Evolutionary conservation across 2,113 vertebrate genomes (phyloP).

Genomic region (Pelusios castaneus): DNA sequence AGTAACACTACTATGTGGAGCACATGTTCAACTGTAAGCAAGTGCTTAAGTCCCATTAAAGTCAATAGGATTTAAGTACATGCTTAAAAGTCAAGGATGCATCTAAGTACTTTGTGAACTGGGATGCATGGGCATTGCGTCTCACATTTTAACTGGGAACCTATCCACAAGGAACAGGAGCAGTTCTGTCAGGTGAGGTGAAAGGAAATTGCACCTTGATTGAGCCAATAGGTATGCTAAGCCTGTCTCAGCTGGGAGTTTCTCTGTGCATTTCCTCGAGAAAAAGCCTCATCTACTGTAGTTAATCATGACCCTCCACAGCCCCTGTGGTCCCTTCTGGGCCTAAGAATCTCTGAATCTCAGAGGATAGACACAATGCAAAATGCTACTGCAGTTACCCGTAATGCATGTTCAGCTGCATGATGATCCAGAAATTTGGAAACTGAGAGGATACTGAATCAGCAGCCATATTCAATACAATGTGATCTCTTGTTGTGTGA

Average conservation of each 20-base stretch:
- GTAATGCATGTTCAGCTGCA: rapidly evolving
- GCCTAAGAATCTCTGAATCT: background rate
- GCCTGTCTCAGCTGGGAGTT: background rate
- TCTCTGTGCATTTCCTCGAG: background rate
- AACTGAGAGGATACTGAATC: background rate
- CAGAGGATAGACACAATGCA: rapidly evolving
- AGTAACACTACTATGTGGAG: rapidly evolving
- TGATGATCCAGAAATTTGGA: background rate
- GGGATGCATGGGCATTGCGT: background rate
- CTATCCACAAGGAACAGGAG: constrained; percentile 9
- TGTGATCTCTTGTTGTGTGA: constrained; percentile 10
- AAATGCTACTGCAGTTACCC: background rate
- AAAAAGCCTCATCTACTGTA: background rate
- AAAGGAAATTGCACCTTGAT: background rate
- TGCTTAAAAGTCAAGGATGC: background rate
- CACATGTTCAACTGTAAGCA: background rate
- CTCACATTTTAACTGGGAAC: background rate
- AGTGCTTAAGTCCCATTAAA: rapidly evolving
- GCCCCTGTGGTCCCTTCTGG: background rate
- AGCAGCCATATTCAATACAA: constrained; percentile 33
- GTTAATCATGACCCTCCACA: rapidly evolving
- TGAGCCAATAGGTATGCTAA: background rate
- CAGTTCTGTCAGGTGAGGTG: background rate
- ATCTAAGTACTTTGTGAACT: background rate
- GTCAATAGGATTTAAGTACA: background rate